Percentiles rank a stretch among this genome's conserved stretches.
Evolutionary conservation across 2,888 invertebrate genomes (phyloP).

Genomic region (Ochropleura plecta): DNA sequence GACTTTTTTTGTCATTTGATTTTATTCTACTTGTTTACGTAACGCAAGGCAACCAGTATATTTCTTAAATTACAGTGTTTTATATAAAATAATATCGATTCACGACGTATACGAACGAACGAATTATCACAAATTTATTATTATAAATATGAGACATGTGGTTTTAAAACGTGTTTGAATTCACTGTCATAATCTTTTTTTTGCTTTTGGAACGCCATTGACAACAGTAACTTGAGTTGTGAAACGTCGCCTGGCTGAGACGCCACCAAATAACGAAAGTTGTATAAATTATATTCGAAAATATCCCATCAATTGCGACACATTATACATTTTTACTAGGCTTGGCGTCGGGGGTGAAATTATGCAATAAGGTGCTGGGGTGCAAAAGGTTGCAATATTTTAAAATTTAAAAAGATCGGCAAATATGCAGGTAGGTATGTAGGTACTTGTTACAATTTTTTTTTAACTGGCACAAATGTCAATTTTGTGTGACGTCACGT

Average conservation of each 20-base stretch:
- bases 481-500: background rate
- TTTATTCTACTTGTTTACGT: conserved; percentile 78
- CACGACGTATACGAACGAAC: conserved; percentile 77
- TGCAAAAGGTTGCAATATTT: background rate
- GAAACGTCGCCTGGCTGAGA: too few relatives aligned
- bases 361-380: too few relatives aligned
- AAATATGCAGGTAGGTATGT: too few relatives aligned
- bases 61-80: conserved; percentile 68
- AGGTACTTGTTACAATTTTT: background rate
- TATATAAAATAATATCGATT: conserved; percentile 59
- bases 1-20: conserved; percentile 47
- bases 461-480: too few relatives aligned
- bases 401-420: rapidly evolving
- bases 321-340: too few relatives aligned
- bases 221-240: background rate
- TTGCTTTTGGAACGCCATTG: background rate
- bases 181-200: background rate
- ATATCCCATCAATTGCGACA: too few relatives aligned
- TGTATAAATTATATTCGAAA: too few relatives aligned
- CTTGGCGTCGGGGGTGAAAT: too few relatives aligned
- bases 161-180: conserved; percentile 42
- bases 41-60: conserved; percentile 86
- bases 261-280: too few relatives aligned
- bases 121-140: conserved; percentile 82
- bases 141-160: conserved; percentile 47